Percentiles rank a stretch among this genome's conserved stretches.
Conservation (phyloP, 2,888 invertebrate species). For the Hylaea fasciaria region DNA sequence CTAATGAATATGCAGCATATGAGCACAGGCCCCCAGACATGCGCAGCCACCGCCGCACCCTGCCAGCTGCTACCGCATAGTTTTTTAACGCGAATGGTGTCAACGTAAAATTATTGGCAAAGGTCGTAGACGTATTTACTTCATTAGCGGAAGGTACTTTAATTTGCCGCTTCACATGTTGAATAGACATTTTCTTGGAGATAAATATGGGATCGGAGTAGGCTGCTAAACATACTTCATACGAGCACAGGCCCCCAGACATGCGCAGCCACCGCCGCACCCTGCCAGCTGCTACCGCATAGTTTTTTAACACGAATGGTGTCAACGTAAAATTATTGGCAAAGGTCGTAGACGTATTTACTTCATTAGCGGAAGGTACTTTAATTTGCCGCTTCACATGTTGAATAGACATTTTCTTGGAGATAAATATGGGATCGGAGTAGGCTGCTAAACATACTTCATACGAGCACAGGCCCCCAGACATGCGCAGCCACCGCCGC, state of each 20-base stretch:
- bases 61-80: slow-evolving; percentile 10
- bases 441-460: background rate
- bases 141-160: background rate
- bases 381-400: slow-evolving; percentile 29
- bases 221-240: background rate
- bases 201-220: slow-evolving; percentile 11
- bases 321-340: slow-evolving; percentile 44
- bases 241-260: too few relatives aligned
- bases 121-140: slow-evolving; percentile 18
- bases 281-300: slow-evolving; percentile 10
- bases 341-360: slow-evolving; percentile 21
- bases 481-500: background rate
- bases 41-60: background rate
- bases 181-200: slow-evolving; percentile 15
- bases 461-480: too few relatives aligned
- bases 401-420: slow-evolving; percentile 18
- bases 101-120: slow-evolving; percentile 42
- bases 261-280: background rate
- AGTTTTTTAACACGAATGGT: slow-evolving; percentile 34
- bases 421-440: slow-evolving; percentile 9
- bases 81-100: slow-evolving; percentile 37
- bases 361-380: background rate
- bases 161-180: slow-evolving; percentile 31
- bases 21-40: too few relatives aligned
- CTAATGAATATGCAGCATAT: too few relatives aligned